A percentile compares a stretch with the other conserved stretches of the same genome.
phyloP scores from a whole-genome alignment of 2,888 invertebrate species.

The Thyatira batis region DNA sequence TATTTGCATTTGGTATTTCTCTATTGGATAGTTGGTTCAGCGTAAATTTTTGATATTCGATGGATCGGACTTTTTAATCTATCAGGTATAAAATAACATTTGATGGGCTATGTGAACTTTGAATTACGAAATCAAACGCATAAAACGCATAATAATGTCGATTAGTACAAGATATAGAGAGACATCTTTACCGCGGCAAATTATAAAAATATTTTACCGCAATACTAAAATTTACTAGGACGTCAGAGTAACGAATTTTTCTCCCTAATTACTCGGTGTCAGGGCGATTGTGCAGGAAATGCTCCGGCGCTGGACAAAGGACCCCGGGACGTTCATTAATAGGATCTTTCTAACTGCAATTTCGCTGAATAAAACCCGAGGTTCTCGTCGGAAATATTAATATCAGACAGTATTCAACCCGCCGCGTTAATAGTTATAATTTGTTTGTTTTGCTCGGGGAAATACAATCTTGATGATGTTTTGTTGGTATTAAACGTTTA shows the following conservation, averaged over 20 bases:
- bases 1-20: constrained; percentile 21
- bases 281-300: constrained; percentile 78
- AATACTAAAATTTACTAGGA: constrained; percentile 61
- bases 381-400: constrained; percentile 73
- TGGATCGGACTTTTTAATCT: not conserved
- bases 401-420: constrained; percentile 69
- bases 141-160: not conserved
- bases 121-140: not conserved
- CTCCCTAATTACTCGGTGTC: constrained; percentile 81
- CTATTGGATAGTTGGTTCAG: constrained; percentile 5
- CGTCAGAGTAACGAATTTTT: constrained; percentile 75
- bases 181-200: constrained; percentile 21
- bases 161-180: constrained; percentile 3
- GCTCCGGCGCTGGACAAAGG: constrained; percentile 72
- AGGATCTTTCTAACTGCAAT: constrained; percentile 81
- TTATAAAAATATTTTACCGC: constrained; percentile 43
- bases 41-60: not conserved
- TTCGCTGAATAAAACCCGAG: constrained; percentile 73
- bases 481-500: not conserved
- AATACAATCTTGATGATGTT: constrained; percentile 6
- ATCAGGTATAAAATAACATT: no score
- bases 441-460: constrained; percentile 56
- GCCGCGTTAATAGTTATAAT: constrained; percentile 68
- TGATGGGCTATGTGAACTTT: no score
- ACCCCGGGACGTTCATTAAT: constrained; percentile 78